Evolutionary conservation across 1,140 invertebrate species (phyloP), one percentile per base, ranked within the genome.

Genomic region (Agraylea sexmaculata): DNA sequence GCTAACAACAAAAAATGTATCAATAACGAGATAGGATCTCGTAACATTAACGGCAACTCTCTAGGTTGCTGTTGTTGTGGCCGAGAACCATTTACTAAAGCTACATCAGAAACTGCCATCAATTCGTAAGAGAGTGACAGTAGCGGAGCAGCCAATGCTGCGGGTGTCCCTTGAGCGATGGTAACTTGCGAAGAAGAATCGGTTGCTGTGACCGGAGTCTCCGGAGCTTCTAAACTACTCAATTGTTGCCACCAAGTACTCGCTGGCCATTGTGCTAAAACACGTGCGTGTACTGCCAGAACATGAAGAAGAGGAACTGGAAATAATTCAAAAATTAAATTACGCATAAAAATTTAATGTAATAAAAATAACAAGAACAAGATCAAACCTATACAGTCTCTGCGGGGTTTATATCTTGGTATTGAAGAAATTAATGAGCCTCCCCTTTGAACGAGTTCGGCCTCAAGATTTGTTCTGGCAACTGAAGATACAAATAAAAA

Each of bases 401-500:
- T 77, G 58, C 86, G 86, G 16, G 80, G 82, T 53, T 78, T 78
- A 60, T 78, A 75, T 0, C 76, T 66, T 7, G 62, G 51, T n/a
- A 67, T 66, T 32, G 62, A 56, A 10, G 71, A 56, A 40, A 75
- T 76, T 7, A 91, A 64, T 1, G 74, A 75, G n/a, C 86, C 87
- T 22, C 81, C 83, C 25, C 85, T 73, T 55, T 90, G 86, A 22
- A 89, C 78, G 25, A 95, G 68, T 66, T 95, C 90, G 35, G 92
- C 74, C 69, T 95, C 90, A 25, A 95, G 68, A 69, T 95, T 94
- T 18, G 87, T 92, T 47, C 91, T 73, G 13, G 88, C 87, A 27
- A 95, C 82, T 15, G 89, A 94, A 45, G 80, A 85, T 16, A 93
- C 80, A 64, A 93, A 93, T 23, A 90, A 71, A 52, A 91, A 82